Evolutionary conservation across 2,888 invertebrate species (phyloP), one percentile per base, ranked within the genome.

Genomic region (Drosophila maculinotata): DNA sequence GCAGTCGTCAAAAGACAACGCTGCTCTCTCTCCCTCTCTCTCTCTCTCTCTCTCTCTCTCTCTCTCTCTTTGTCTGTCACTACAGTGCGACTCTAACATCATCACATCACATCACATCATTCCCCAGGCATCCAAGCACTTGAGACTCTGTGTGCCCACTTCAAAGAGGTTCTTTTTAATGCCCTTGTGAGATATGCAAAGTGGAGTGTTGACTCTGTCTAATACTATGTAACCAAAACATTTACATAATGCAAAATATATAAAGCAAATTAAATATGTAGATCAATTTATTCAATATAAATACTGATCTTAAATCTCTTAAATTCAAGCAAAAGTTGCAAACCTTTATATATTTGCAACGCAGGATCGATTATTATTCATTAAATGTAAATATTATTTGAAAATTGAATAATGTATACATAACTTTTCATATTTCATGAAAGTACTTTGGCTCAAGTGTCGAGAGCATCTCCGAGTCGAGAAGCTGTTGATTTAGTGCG

Each of bases 141-240:
- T 69, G 75, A 85, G 74, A 88, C 77, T 68, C 76, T 86, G 76
- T 85, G 76, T 73, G 85, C 79, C 64, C 74, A 74, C 76, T 70
- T 76, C 70, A 62, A 68, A 84, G 67, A 72, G 69, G 48, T 75
- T 69, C 56, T 51, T 67, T 49, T 78, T 36, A 60, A 84, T 76
- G 83, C 76, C 76, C 79, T 64, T 72, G 49, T 63, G 60, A 28
- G 45, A 35, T 59, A 71, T 57, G 60, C 62, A 45, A 47, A 57
- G 17, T 49, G 62, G 51, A 53, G 51, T 49, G 31, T 62, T 38
- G 35, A 35, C 49, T 60, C 64, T 35, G n/a, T 26, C n/a, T n/a
- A 48, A 26, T 53, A 31, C 48, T 36, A 56, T 65, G 59, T 33
- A 54, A 66, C 54, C 15, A 2, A 45, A 51, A 12, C 23, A 36